These are phyloP conservation scores for Cabera pusaria DNA, from an alignment of 2,888 invertebrate genomes.

Conservation along the genomic window DNA sequence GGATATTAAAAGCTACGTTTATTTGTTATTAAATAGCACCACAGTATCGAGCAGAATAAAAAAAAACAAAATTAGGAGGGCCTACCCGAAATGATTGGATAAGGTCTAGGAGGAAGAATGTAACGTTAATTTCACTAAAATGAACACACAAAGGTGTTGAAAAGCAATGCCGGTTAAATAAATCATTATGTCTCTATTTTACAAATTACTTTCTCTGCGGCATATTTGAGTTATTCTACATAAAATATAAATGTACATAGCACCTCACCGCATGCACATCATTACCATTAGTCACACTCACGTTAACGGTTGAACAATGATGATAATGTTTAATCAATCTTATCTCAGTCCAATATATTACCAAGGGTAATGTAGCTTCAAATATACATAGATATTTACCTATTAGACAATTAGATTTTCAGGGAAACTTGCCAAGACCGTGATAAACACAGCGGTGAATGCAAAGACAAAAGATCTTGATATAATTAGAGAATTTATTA, in stretches of 20 bases:
- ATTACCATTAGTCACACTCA: conserved; percentile 9
- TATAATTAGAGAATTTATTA: conserved; percentile 33
- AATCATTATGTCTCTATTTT: neutral
- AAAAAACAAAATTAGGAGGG: no score
- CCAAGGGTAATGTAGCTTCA: conserved; percentile 6
- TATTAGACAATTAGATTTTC: conserved; percentile 23
- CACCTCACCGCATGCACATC: neutral
- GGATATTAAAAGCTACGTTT: no score
- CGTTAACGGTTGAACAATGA: conserved; percentile 12
- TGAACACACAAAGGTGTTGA: no score
- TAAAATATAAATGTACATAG: no score
- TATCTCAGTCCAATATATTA: conserved; percentile 9
- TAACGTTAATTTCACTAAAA: no score
- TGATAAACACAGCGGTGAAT: conserved; percentile 26
- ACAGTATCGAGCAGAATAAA: no score
- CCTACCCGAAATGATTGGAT: no score
- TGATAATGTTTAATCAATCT: conserved; percentile 17
- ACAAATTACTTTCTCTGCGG: conserved; percentile 1
- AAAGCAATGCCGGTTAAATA: no score
- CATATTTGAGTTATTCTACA: no score
- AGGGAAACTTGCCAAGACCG: conserved; percentile 28
- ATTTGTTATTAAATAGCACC: no score
- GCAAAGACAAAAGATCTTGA: conserved; percentile 23
- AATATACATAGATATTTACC: neutral
- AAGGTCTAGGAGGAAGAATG: no score